phyloP scores from a whole-genome alignment of 2,888 invertebrate genomes.

The Lasioglossum figueresi region DNA sequence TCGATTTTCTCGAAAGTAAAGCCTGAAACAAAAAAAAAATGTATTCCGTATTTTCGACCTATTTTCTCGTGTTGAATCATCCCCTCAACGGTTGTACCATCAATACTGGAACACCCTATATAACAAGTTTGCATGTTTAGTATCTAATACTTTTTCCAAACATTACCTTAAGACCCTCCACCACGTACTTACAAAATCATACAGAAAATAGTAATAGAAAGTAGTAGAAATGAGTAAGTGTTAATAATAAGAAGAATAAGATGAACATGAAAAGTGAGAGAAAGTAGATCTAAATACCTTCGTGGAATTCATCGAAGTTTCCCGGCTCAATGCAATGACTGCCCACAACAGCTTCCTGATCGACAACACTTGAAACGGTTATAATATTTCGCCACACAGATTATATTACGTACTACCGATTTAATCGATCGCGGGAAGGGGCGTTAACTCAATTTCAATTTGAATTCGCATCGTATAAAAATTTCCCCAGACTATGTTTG shows the following conservation, averaged over 20 bases:
- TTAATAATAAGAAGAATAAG: neutral
- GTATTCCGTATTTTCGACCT: too few relatives aligned
- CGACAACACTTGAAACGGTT: conserved; percentile 37
- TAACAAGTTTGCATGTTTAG: neutral
- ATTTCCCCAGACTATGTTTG: conserved; percentile 5
- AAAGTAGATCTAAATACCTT: conserved; percentile 37
- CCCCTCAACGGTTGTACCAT: too few relatives aligned
- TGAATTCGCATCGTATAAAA: conserved; percentile 45
- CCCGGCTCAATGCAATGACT: conserved; percentile 20
- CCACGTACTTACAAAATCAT: neutral
- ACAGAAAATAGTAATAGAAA: neutral
- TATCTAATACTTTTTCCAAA: neutral
- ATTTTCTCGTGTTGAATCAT: too few relatives aligned
- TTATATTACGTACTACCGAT: conserved; percentile 38
- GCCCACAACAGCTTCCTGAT: conserved; percentile 22
- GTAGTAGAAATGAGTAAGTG: neutral
- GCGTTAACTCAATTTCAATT: conserved; percentile 16
- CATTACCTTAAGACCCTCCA: neutral
- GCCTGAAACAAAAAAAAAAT: too few relatives aligned
- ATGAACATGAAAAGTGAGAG: neutral
- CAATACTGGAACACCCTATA: too few relatives aligned
- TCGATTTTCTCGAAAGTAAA: too few relatives aligned
- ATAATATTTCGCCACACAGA: conserved; percentile 33
- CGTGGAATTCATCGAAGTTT: conserved; percentile 18
- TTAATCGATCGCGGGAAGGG: conserved; percentile 43